Percentiles rank a stretch among this genome's conserved stretches.
These are phyloP conservation scores for Rhodinocichla rosea DNA, from an alignment of 2,113 vertebrate species.

Conservation along the genomic window DNA sequence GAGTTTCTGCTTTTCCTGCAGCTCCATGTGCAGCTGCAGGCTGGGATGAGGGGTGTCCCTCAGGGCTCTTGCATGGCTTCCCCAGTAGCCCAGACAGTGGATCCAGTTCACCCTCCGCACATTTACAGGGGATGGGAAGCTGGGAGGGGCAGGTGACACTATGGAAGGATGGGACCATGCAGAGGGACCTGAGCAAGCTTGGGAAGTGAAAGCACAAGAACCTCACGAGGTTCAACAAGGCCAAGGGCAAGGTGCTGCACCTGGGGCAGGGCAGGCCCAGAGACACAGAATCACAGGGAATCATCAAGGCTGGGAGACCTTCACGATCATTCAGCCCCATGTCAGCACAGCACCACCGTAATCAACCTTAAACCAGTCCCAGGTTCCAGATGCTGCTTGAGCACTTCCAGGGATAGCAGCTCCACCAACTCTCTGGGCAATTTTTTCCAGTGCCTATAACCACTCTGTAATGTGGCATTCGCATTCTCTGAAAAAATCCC, in stretches of 20 bases:
- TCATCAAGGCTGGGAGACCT: not conserved
- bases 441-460: not conserved
- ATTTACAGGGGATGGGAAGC: rapidly evolving
- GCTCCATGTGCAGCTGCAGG: not conserved
- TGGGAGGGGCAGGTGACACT: not conserved
- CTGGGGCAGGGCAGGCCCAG: not conserved
- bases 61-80: not conserved
- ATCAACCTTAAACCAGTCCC: not conserved
- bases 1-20: not conserved
- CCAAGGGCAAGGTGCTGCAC: not conserved
- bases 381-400: not conserved
- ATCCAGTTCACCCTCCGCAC: not conserved
- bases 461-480: not conserved
- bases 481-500: too few relatives aligned
- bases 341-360: not conserved
- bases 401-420: not conserved
- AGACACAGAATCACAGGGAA: not conserved
- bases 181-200: not conserved
- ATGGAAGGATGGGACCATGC: rapidly evolving
- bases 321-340: not conserved
- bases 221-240: not conserved
- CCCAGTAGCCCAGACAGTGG: not conserved
- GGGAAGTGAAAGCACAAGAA: not conserved
- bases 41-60: rapidly evolving
- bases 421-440: not conserved